Evolutionary conservation across 2,113 vertebrate genomes (phyloP).

Genomic region (Pitta sordida): DNA sequence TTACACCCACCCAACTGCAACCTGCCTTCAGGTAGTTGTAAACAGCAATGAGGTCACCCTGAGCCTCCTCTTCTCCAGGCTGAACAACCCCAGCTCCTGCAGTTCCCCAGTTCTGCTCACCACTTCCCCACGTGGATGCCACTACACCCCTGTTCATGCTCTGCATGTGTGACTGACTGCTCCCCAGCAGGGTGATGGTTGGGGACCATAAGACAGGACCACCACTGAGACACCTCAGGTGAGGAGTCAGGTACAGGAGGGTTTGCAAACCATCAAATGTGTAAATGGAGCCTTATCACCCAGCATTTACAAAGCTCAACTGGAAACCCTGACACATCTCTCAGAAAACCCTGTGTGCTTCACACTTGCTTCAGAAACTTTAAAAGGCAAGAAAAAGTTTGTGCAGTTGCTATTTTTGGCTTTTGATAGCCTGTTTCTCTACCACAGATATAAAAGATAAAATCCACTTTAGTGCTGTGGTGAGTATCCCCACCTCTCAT

Average conservation of each 20-base stretch:
- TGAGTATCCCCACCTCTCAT: too few species aligned
- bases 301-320: neutral
- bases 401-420: neutral
- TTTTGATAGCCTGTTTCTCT: neutral
- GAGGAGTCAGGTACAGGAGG: neutral
- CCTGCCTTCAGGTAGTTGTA: too few species aligned
- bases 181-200: rapidly evolving
- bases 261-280: neutral
- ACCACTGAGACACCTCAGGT: neutral
- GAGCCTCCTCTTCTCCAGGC: too few species aligned
- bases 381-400: neutral
- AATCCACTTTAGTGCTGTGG: too few species aligned
- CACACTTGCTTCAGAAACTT: neutral
- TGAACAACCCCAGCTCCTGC: too few species aligned
- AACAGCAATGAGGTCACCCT: too few species aligned
- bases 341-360: neutral
- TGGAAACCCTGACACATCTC: neutral
- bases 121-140: neutral
- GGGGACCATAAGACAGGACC: neutral
- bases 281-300: neutral
- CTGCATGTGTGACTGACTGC: rapidly evolving
- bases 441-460: neutral
- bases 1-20: too few species aligned
- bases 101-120: neutral
- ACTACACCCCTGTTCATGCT: neutral